Evolutionary conservation across 2,113 vertebrate genomes (phyloP).

Genomic region (Anas platyrhynchos): DNA sequence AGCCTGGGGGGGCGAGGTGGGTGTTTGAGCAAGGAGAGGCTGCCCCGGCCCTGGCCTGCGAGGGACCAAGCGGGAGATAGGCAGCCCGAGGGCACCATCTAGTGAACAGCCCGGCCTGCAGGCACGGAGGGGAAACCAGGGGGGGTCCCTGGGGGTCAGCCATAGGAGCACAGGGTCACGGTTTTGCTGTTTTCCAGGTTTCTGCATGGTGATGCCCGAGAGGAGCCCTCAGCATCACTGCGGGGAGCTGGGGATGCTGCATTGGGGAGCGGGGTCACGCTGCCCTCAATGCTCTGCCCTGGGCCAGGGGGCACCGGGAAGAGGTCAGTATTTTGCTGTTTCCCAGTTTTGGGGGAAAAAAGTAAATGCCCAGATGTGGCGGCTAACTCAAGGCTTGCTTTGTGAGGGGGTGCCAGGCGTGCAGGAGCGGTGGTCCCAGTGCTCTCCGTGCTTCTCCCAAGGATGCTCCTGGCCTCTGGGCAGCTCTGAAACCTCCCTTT

Average conservation of each 20-base stretch:
- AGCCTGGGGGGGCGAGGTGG: background rate
- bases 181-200: background rate
- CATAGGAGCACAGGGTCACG: accelerated
- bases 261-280: background rate
- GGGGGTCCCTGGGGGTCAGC: background rate
- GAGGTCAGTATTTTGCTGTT: background rate
- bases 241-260: background rate
- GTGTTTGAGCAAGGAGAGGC: background rate
- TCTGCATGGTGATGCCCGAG: background rate
- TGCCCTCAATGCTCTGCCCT: background rate
- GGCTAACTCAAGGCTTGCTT: background rate
- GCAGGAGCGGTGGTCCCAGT: accelerated
- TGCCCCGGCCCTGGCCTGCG: background rate
- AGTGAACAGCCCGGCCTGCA: conserved; percentile 18
- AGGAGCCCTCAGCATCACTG: accelerated
- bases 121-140: background rate
- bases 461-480: background rate
- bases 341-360: accelerated
- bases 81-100: conserved; percentile 70
- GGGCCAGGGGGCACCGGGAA: background rate
- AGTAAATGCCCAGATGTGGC: background rate
- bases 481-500: background rate
- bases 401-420: accelerated
- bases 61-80: background rate
- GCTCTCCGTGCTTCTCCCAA: background rate